Conservation (phyloP, 2,113 vertebrate genomes). For the Dipodomys spectabilis region DNA sequence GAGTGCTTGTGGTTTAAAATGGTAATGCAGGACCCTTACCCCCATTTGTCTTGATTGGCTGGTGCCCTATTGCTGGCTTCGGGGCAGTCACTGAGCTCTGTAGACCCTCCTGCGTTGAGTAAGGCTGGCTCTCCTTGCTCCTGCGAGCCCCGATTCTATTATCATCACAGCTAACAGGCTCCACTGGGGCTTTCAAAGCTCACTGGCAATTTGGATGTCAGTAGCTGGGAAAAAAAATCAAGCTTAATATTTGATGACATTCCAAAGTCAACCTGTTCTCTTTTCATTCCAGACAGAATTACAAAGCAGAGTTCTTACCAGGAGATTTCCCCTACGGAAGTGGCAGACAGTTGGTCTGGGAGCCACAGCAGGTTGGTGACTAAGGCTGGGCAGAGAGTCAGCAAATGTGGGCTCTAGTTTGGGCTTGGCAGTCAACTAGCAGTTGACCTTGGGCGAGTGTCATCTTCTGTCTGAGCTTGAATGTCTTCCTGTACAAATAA, state of each 20-base stretch:
- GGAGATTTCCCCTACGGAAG: conserved; percentile 19
- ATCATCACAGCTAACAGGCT: conserved; percentile 61
- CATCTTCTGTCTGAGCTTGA: not conserved
- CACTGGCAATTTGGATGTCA: conserved; percentile 73
- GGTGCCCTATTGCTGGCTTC: conserved; percentile 40
- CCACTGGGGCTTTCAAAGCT: conserved; percentile 53
- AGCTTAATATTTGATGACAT: conserved; percentile 75
- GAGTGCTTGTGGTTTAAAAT: conserved; percentile 27
- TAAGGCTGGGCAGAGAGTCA: not conserved
- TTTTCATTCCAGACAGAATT: conserved; percentile 63
- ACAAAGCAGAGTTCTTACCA: conserved; percentile 66
- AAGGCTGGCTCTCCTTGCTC: not conserved
- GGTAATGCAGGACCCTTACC: conserved; percentile 44
- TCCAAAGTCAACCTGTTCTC: conserved; percentile 77
- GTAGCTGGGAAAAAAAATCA: conserved; percentile 71
- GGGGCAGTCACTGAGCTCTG: not conserved
- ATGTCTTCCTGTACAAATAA: not conserved
- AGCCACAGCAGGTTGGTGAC: not conserved
- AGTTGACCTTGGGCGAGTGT: conserved; percentile 32
- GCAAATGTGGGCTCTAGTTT: not conserved
- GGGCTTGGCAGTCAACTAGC: not conserved
- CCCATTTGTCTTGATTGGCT: conserved; percentile 3
- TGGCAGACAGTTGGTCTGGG: conserved; percentile 47
- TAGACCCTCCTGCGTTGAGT: conserved; percentile 31
- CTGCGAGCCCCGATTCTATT: conserved; percentile 55